Percentiles rank a stretch among this genome's conserved stretches.
phyloP scores from a whole-genome alignment of 1,140 invertebrate genomes.

The Leptinotarsa defecta region DNA sequence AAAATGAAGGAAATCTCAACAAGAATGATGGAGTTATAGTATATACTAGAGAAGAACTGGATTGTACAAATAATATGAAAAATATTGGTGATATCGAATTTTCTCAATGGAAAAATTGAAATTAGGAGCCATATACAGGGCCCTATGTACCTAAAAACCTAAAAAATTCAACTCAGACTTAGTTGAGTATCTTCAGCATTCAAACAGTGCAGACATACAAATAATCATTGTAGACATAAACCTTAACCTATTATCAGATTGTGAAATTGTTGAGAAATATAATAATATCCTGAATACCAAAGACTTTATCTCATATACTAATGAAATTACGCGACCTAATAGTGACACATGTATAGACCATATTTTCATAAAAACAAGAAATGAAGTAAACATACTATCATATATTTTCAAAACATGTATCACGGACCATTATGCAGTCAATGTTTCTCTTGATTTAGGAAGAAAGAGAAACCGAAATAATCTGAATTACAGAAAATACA shows the following conservation, averaged over 20 bases:
- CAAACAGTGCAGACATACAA: background rate
- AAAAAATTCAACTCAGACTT: background rate
- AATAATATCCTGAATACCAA: background rate
- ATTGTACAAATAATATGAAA: background rate
- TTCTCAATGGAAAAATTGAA: background rate
- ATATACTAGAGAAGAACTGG: background rate
- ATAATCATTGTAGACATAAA: background rate
- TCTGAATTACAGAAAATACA: too few relatives aligned
- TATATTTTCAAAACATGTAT: too few relatives aligned
- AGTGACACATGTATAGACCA: background rate
- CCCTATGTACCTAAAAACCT: background rate
- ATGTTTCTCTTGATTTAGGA: too few relatives aligned
- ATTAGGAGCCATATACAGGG: background rate
- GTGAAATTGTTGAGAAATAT: background rate
- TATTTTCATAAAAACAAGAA: too few relatives aligned
- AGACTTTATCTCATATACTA: background rate
- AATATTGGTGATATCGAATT: background rate
- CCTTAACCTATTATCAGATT: background rate
- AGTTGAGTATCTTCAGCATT: background rate
- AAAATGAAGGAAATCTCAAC: background rate
- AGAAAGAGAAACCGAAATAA: too few relatives aligned
- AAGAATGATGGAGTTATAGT: background rate
- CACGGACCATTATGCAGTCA: too few relatives aligned
- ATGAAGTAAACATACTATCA: too few relatives aligned
- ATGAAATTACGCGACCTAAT: background rate